Evolutionary conservation across 2,888 invertebrate species (phyloP).

Genomic region (Lasius fuliginosus): DNA sequence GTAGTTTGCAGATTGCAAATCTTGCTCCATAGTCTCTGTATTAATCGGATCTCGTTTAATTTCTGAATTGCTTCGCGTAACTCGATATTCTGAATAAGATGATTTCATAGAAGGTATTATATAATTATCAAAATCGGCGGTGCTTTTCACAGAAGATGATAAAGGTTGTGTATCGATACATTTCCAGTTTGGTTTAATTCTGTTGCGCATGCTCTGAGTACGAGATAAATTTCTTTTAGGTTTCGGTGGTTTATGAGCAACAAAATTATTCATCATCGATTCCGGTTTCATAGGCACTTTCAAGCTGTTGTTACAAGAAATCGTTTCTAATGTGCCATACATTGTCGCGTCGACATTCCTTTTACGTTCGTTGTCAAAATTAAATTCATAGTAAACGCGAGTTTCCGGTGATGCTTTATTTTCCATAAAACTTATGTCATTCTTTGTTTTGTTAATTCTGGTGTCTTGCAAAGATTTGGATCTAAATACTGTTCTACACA

Average conservation of each 20-base stretch:
- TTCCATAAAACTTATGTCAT: slow-evolving; percentile 71
- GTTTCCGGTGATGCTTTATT: slow-evolving; percentile 70
- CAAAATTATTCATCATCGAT: slow-evolving; percentile 85
- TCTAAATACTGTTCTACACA: slow-evolving; percentile 82
- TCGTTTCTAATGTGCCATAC: slow-evolving; percentile 67
- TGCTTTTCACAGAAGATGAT: slow-evolving; percentile 49
- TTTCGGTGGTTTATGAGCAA: slow-evolving; percentile 92
- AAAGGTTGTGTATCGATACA: slow-evolving; percentile 72
- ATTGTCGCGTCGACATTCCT: slow-evolving; percentile 61
- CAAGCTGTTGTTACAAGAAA: slow-evolving; percentile 71
- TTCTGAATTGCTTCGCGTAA: background rate
- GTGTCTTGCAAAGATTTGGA: slow-evolving; percentile 87
- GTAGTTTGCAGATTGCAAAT: slow-evolving; percentile 61
- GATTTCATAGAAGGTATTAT: slow-evolving; percentile 9
- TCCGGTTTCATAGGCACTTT: slow-evolving; percentile 79
- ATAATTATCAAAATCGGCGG: slow-evolving; percentile 50
- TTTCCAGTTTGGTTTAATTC: slow-evolving; percentile 82
- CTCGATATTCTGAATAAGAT: slow-evolving; percentile 32
- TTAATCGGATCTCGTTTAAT: slow-evolving; percentile 44
- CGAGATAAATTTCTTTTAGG: slow-evolving; percentile 86
- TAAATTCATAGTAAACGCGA: slow-evolving; percentile 81
- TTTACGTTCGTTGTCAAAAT: slow-evolving; percentile 74
- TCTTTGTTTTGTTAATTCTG: slow-evolving; percentile 74
- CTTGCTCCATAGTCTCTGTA: slow-evolving; percentile 62
- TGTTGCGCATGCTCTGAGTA: slow-evolving; percentile 83